Evolutionary conservation across 2,888 invertebrate genomes (phyloP).

Genomic region (Sussaba pulchella): DNA sequence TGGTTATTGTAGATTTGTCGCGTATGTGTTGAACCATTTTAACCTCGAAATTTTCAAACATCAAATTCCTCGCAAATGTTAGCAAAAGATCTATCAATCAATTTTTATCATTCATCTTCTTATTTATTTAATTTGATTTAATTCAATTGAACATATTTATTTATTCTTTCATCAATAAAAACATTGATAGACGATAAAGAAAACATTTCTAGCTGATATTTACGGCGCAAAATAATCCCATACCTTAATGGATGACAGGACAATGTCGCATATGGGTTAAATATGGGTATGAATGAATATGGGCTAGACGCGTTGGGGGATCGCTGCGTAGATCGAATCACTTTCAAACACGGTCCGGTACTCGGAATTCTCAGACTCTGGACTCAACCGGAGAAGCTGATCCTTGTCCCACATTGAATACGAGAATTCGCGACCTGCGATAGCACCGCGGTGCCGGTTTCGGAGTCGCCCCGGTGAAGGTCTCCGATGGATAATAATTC

Average conservation of each 20-base stretch:
- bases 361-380: background rate
- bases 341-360: background rate
- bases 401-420: slow-evolving; percentile 33
- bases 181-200: no score
- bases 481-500: background rate
- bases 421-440: background rate
- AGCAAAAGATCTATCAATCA: background rate
- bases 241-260: no score
- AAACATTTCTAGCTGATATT: no score
- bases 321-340: background rate
- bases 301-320: background rate
- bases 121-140: no score
- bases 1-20: no score
- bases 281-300: no score
- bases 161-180: no score
- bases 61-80: background rate
- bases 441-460: background rate
- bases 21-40: background rate
- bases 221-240: no score
- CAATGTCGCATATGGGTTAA: no score
- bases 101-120: no score
- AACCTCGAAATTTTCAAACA: background rate
- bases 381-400: background rate
- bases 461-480: background rate
- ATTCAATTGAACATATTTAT: no score